phyloP scores from a whole-genome alignment of 2,888 invertebrate species.

The Stenodema calcarata region DNA sequence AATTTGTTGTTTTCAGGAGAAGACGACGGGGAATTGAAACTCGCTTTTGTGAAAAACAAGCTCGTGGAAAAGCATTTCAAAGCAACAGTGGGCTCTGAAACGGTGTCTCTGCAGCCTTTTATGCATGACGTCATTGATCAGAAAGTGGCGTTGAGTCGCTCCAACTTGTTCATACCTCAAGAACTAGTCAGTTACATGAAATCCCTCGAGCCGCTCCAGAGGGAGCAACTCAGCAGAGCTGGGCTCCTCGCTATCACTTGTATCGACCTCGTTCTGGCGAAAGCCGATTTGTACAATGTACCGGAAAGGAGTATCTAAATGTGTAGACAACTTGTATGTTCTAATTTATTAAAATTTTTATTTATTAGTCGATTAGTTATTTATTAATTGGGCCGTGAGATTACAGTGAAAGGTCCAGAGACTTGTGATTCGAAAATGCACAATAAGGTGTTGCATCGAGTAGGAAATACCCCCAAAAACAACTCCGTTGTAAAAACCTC shows the following conservation, averaged over 20 bases:
- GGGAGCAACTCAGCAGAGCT: slow-evolving; percentile 31
- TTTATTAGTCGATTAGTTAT: not conserved
- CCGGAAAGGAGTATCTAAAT: not conserved
- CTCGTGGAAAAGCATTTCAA: slow-evolving; percentile 45
- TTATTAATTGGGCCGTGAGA: too few relatives aligned
- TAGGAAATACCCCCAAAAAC: too few relatives aligned
- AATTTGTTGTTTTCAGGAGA: slow-evolving; percentile 6
- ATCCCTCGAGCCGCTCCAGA: not conserved
- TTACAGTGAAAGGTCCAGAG: too few relatives aligned
- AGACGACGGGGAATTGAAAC: not conserved
- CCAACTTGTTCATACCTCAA: not conserved
- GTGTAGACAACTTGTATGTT: not conserved
- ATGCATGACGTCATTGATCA: slow-evolving; percentile 43
- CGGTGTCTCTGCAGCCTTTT: slow-evolving; percentile 47
- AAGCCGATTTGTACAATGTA: not conserved
- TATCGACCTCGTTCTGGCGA: not conserved
- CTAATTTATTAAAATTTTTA: not conserved
- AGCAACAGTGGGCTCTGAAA: slow-evolving; percentile 46
- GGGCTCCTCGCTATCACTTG: slow-evolving; percentile 1
- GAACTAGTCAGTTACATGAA: not conserved
- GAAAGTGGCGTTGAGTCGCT: not conserved
- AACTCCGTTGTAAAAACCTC: too few relatives aligned
- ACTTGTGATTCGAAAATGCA: too few relatives aligned
- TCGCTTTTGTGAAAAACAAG: slow-evolving; percentile 17
- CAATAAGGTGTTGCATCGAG: too few relatives aligned